A percentile compares a stretch with the other conserved stretches of the same genome.
These are phyloP conservation scores for Triplophysa rosa DNA, from an alignment of 2,113 vertebrate species.

Conservation along the genomic window DNA sequence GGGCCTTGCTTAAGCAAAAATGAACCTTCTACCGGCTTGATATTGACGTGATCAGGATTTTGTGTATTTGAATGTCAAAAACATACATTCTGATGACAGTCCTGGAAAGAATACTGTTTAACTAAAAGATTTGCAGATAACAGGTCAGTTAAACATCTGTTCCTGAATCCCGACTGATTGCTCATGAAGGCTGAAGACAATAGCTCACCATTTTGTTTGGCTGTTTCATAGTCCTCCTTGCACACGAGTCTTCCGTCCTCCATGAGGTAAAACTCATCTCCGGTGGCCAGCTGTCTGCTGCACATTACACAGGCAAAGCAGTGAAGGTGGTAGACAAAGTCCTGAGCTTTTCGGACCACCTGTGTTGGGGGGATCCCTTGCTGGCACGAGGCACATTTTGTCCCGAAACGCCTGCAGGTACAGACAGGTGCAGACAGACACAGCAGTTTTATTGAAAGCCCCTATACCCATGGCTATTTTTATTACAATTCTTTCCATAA, in stretches of 20 bases:
- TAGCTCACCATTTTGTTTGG: slow-evolving; percentile 92
- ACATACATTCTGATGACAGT: no score
- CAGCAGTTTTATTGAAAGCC: neutral
- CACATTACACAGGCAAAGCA: slow-evolving; percentile 99
- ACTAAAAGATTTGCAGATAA: no score
- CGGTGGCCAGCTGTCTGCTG: slow-evolving; percentile 93
- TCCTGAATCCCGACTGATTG: neutral
- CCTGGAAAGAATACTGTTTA: no score
- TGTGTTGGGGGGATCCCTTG: slow-evolving; percentile 98
- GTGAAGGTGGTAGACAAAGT: slow-evolving; percentile 98
- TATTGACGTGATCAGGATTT: no score
- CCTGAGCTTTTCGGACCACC: slow-evolving; percentile 97
- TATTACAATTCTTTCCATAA: neutral
- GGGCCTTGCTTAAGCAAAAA: no score
- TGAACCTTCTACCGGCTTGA: no score
- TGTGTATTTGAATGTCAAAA: no score
- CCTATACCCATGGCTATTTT: neutral
- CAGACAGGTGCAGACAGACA: slow-evolving; percentile 14
- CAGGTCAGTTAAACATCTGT: no score
- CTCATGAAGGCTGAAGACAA: slow-evolving; percentile 39
- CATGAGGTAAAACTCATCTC: slow-evolving; percentile 99
- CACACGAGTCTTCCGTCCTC: slow-evolving; percentile 96
- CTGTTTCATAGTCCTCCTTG: slow-evolving; percentile 98
- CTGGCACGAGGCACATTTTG: slow-evolving; percentile 98
- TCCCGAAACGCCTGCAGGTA: slow-evolving; percentile 89